Base-by-base conservation (phyloP, 1,140 invertebrate species). In the Pseudomyrmex sp. region DNA sequence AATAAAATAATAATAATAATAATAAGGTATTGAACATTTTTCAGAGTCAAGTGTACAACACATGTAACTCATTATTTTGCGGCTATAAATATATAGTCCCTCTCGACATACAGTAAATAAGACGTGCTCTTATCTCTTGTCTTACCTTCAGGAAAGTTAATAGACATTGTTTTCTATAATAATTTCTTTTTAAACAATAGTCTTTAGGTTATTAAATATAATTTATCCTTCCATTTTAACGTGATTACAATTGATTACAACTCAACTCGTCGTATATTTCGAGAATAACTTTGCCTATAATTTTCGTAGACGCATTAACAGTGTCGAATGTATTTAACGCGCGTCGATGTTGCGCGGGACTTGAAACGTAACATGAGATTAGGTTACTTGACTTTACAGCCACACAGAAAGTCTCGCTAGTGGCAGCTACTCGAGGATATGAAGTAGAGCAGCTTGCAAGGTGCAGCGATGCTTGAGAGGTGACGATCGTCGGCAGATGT, bases 401-500 rank as follows among this genome's bases (percentile, higher is more conserved):
- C 35, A 35, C 5, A 20, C 46, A 35, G 76, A 70, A 79, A 70
- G 65, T 80, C 76, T 70, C 54, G n/a, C 35, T 72, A 35, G 70
- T 50, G 58, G 63, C 68, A 61, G 54, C 82, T 70, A 87, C 85
- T 88, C 62, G 73, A 82, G 85, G 74, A 26, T 74, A 62, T 63
- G 59, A 75, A 87, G 65, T 56, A 65, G 69, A 50, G 46, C 46
- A 58, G 44, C 68, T 63, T n/a, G 86, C 70, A 85, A 88, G 87
- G 77, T 83, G 87, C 70, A 69, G 59, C 56, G 83, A 85, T 73
- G 70, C 62, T 69, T 54, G 50, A 50, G 83, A 79, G 83, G 65
- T 83, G 84, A 88, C 76, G 84, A 89, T 88, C 69, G 84, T 63
- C 58, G 79, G 73, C 87, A 86, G 87, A 77, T 89, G 87, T 89